Percentiles rank a stretch among this genome's conserved stretches.
These are phyloP conservation scores for Stratiomys singularior DNA, from an alignment of 2,888 invertebrate species.

Conservation along the genomic window DNA sequence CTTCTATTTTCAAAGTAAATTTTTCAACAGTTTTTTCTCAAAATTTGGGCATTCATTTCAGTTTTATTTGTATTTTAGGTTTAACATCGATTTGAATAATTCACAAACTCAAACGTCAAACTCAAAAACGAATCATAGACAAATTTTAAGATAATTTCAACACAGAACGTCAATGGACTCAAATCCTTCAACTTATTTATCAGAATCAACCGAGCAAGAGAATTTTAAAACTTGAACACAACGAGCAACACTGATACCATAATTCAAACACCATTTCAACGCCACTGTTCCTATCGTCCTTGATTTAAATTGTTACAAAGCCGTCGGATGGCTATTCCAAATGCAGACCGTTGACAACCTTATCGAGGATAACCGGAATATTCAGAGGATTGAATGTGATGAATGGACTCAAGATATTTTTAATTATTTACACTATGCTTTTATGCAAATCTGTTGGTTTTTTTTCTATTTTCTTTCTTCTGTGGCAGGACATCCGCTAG, in stretches of 20 bases:
- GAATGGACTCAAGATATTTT: constrained; percentile 33
- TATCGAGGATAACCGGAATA: constrained; percentile 33
- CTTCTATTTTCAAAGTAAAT: too few relatives aligned
- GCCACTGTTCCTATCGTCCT: not conserved
- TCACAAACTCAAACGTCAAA: too few relatives aligned
- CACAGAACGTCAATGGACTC: too few relatives aligned
- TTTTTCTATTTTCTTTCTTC: too few relatives aligned
- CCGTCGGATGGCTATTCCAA: constrained; percentile 23
- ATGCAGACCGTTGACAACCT: not conserved
- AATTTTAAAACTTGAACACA: not conserved
- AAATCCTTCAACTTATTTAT: too few relatives aligned
- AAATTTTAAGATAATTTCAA: too few relatives aligned
- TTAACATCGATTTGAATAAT: too few relatives aligned
- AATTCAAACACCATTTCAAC: not conserved
- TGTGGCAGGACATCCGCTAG: constrained; percentile 5
- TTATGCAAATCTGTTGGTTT: too few relatives aligned
- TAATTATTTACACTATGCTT: constrained; percentile 46
- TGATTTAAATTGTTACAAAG: not conserved
- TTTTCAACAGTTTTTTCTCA: too few relatives aligned
- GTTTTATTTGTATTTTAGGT: too few relatives aligned
- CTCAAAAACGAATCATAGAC: too few relatives aligned
- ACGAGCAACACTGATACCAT: not conserved
- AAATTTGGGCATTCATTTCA: too few relatives aligned
- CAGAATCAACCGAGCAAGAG: not conserved
- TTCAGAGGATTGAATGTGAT: not conserved